These are phyloP conservation scores for Ashinkailepas kermadecensis DNA, from an alignment of 2,888 invertebrate genomes.

Conservation along the genomic window DNA sequence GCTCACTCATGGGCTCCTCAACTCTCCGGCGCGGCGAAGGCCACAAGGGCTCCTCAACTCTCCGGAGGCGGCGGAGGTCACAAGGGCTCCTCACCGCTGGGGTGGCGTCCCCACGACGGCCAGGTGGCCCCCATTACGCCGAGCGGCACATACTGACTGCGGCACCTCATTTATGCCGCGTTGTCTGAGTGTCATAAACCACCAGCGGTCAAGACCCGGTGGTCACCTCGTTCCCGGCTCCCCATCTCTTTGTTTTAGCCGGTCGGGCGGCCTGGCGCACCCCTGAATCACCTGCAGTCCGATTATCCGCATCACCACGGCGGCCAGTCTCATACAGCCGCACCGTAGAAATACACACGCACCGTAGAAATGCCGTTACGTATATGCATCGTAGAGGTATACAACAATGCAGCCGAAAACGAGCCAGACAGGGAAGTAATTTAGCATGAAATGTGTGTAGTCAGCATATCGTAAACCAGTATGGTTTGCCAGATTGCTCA, in stretches of 20 bases:
- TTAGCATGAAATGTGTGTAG: no score
- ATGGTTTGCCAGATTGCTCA: no score
- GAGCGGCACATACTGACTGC: not conserved
- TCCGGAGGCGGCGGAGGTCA: not conserved
- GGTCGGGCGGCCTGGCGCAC: not conserved
- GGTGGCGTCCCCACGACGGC: not conserved
- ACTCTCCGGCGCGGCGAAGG: not conserved
- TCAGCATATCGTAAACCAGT: no score
- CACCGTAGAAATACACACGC: not conserved
- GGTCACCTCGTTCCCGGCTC: not conserved
- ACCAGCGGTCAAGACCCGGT: not conserved
- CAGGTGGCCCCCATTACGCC: not conserved
- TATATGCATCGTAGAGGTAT: no score
- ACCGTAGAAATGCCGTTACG: no score
- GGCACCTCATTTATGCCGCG: not conserved
- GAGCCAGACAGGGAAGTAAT: no score
- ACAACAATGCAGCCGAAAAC: no score
- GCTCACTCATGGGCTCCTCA: no score
- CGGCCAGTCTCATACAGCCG: not conserved
- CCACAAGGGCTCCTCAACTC: not conserved
- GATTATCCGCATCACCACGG: not conserved
- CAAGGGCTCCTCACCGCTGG: no score
- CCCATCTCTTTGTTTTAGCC: conserved; percentile 11
- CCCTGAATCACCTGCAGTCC: not conserved
- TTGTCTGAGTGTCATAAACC: not conserved